Base-by-base conservation (phyloP, 2,888 invertebrate genomes). In the Drosophila subquinaria region DNA sequence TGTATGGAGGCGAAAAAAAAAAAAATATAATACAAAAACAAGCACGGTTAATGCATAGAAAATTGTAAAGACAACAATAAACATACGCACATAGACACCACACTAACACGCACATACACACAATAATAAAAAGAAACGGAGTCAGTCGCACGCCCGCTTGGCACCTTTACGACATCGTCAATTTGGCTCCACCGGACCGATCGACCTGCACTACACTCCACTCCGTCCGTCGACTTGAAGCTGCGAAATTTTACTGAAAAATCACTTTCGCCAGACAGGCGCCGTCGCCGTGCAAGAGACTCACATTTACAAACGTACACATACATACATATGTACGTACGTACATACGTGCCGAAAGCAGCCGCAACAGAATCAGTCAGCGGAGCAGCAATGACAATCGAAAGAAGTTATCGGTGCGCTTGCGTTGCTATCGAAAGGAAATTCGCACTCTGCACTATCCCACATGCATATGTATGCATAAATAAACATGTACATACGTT, bases 261-360 rank as follows among this genome's bases (percentile, higher is more conserved):
- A 84, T 79, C 85, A 84, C 85, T 85, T 85, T 85, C 84, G 84
- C 84, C 85, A 82, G 78, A 77, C 77, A 77, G 77, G 80, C 77
- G 77, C 77, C 77, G 77, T 71, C 80, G 76, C 80, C 76, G 80
- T 79, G 76, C 80, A 68, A 75, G 66, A 60, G 47, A 71, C 67
- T 57, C 51, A 69, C 56, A 69, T 35, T 64, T 33, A 43, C n/a
- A 61, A 51, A 40, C 20, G 64, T 43, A 38, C 33, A 51, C 56
- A 51, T 17, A 33, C n/a, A 23, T 68, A 4, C 23, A 23, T 23
- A 23, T 0, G 0, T 23, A 23, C 3, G 47, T 51, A 56, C 15
- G 50, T 61, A 62, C 61, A 56, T 69, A 73, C 61, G 69, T 73
- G 59, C 76, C 69, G 69, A 79, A 76, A 76, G 74, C 79, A 62